phyloP scores from a whole-genome alignment of 2,888 invertebrate species.

The Archips xylosteana region DNA sequence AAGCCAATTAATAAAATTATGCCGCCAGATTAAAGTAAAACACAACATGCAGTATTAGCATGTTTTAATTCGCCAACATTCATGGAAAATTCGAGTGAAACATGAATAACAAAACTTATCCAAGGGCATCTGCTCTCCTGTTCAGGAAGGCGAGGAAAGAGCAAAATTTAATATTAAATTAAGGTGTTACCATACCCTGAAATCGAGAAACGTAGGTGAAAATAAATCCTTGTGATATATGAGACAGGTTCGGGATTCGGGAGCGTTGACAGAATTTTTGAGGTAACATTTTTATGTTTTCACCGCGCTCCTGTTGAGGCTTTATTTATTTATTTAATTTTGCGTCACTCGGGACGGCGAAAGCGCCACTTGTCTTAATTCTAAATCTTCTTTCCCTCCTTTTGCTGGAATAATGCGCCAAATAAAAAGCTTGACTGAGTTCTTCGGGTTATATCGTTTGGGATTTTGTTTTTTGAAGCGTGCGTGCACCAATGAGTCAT shows the following conservation, averaged over 20 bases:
- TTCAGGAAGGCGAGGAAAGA: conserved; percentile 67
- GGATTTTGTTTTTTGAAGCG: conserved; percentile 3
- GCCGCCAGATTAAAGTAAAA: background rate
- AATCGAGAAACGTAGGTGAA: conserved; percentile 80
- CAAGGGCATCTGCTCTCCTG: conserved; percentile 74
- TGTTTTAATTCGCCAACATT: conserved; percentile 22
- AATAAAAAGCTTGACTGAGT: conserved; percentile 33
- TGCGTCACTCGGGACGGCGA: conserved; percentile 36
- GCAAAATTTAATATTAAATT: conserved; percentile 85
- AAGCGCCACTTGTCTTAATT: conserved; percentile 40
- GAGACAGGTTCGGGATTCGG: conserved; percentile 66
- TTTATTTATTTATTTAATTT: conserved; percentile 49
- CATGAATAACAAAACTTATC: conserved; percentile 78
- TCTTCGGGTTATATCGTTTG: conserved; percentile 18
- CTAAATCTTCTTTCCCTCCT: conserved; percentile 34
- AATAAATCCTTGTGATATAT: conserved; percentile 83
- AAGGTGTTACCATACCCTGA: conserved; percentile 74
- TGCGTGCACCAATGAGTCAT: background rate
- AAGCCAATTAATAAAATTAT: background rate
- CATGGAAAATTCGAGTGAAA: conserved; percentile 57
- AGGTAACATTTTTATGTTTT: conserved; percentile 73
- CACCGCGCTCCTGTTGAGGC: conserved; percentile 49
- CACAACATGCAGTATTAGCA: background rate
- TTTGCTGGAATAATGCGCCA: conserved; percentile 32
- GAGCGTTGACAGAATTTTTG: conserved; percentile 78